phyloP scores from a whole-genome alignment of 2,113 vertebrate genomes.

The Pholis gunnellus region DNA sequence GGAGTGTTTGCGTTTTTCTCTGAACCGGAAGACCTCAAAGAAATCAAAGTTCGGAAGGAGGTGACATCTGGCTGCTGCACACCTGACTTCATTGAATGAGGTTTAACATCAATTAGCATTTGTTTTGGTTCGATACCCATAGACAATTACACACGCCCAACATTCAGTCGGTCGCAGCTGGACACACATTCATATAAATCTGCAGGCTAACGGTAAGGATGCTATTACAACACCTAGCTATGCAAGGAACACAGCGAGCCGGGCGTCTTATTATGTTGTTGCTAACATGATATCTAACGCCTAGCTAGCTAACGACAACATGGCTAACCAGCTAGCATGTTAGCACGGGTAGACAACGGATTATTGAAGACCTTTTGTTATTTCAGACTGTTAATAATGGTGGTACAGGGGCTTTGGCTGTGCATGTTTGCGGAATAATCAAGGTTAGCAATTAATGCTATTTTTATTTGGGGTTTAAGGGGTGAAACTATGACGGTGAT shows the following conservation, averaged over 20 bases:
- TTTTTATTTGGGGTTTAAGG: background rate
- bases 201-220: slow-evolving; percentile 78
- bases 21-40: slow-evolving; percentile 41
- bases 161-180: background rate
- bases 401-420: fast-evolving
- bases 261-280: slow-evolving; percentile 13
- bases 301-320: slow-evolving; percentile 51
- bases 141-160: slow-evolving; percentile 11
- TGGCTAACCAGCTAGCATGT: slow-evolving; percentile 62
- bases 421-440: background rate
- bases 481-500: background rate
- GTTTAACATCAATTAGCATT: slow-evolving; percentile 66
- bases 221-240: background rate
- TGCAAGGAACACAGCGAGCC: background rate
- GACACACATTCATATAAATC: slow-evolving; percentile 50
- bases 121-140: slow-evolving; percentile 55
- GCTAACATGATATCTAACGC: slow-evolving; percentile 34
- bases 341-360: slow-evolving; percentile 1
- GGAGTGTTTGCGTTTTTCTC: background rate
- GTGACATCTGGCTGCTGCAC: slow-evolving; percentile 52
- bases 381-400: background rate
- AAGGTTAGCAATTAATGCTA: background rate
- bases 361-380: background rate
- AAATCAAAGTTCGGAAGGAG: slow-evolving; percentile 41
- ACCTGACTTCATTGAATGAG: slow-evolving; percentile 82